Evolutionary conservation across 1,140 invertebrate species (phyloP), one percentile per base, ranked within the genome.

Genomic region (Pentalonia nigronervosa): DNA sequence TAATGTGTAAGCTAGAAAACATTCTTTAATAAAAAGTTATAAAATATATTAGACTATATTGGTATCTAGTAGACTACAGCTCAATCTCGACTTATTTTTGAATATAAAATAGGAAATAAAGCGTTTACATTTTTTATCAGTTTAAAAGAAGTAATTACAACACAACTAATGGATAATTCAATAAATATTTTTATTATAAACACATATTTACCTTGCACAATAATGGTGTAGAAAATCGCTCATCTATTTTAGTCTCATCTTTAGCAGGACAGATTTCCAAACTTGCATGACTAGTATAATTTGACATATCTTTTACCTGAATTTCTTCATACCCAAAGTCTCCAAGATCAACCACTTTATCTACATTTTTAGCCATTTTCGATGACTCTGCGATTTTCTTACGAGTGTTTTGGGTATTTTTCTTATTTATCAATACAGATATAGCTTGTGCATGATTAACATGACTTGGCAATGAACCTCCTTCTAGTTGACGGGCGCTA

Each of bases 381-480:
- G 91, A 86, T 45, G 91, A 93, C 21, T 93, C 91, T 30, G 89
- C 25, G 36, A 93, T 93, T 83, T 86, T 93, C 34, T 93, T 93
- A 30, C 91, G 67, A 53, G 45, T 36, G 7, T 93, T 93, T 93
- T 93, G 91, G 14, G 47, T 56, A 84, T 84, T 93, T 93, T 93
- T 93, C 41, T 93, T 93, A 34, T 93, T 93, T 83, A 93, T 84
- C 23, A 93, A 45, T 53, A 93, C 34, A 41, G 91, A 93, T 45
- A 93, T 34, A 36, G 91, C 91, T 93, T 93, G 91, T 84, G 91
- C 91, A 93, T 93, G 91, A 50, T 96, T 96, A 84, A 96, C 96
- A 95, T 96, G 96, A 34, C 96, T 96, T 0, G 96, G 96, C 93
- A 96, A 95, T 45, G 96, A 96, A 94, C 97, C 97, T 91, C 97